Percentiles rank a stretch among this genome's conserved stretches.
phyloP scores from a whole-genome alignment of 2,888 invertebrate genomes.

The Spodoptera exigua region DNA sequence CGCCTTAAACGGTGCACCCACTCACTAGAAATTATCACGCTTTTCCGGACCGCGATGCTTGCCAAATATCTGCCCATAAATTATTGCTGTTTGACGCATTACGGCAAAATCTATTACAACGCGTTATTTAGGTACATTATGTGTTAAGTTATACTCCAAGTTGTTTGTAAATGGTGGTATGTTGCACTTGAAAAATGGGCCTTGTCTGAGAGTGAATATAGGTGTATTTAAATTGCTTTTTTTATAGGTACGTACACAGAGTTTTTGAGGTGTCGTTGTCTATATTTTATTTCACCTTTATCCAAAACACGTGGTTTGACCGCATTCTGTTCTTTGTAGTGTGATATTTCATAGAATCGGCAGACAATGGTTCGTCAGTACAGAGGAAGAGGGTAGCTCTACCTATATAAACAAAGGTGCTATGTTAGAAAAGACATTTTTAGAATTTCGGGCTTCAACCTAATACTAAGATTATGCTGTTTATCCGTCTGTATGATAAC shows the following conservation, averaged over 20 bases:
- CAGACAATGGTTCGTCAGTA: conserved; percentile 27
- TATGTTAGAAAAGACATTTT: no score
- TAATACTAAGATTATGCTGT: no score
- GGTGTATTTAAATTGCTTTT: conserved; percentile 4
- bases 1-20: conserved; percentile 68
- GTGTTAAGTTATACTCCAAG: conserved; percentile 57
- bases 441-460: no score
- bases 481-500: no score
- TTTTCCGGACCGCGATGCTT: conserved; percentile 77
- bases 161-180: conserved; percentile 53
- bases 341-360: conserved; percentile 37
- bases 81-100: conserved; percentile 85
- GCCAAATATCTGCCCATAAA: conserved; percentile 85
- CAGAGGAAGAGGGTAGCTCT: conserved; percentile 25
- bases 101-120: conserved; percentile 83
- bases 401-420: no score
- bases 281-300: conserved; percentile 23
- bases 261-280: background rate
- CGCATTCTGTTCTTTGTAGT: conserved; percentile 25
- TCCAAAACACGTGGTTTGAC: conserved; percentile 13
- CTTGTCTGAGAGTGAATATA: conserved; percentile 2
- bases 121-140: conserved; percentile 66
- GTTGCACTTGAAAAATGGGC: conserved; percentile 22
- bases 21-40: conserved; percentile 79
- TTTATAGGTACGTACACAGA: conserved; percentile 3